Percentiles rank a stretch among this genome's conserved stretches.
Evolutionary conservation across 2,888 invertebrate species (phyloP).

Genomic region (Eupithecia dodoneata): DNA sequence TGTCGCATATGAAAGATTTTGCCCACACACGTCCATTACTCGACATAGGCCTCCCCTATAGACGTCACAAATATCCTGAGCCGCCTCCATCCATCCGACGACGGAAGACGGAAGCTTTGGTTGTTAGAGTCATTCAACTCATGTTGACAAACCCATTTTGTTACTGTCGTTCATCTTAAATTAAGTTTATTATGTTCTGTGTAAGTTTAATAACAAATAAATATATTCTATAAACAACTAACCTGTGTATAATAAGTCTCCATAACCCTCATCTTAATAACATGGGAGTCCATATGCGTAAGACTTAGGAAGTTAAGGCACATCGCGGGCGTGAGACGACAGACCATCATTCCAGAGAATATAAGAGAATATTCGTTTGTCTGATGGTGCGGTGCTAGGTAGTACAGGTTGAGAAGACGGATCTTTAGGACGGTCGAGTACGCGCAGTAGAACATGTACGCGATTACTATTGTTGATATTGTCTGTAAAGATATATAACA

Average conservation of each 20-base stretch:
- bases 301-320: conserved; percentile 99
- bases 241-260: conserved; percentile 98
- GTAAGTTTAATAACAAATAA: too few relatives aligned
- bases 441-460: conserved; percentile 98
- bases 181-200: too few relatives aligned
- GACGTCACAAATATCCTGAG: too few relatives aligned
- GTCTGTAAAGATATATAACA: conserved; percentile 81
- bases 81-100: too few relatives aligned
- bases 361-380: conserved; percentile 99
- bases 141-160: too few relatives aligned
- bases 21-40: too few relatives aligned
- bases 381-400: conserved; percentile 98
- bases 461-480: conserved; percentile 94
- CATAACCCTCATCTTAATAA: conserved; percentile 90
- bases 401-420: conserved; percentile 97
- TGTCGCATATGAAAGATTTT: too few relatives aligned
- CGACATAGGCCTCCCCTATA: too few relatives aligned
- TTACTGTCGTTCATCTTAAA: too few relatives aligned
- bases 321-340: conserved; percentile 98
- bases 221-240: neutral
- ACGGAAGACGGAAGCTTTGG: too few relatives aligned
- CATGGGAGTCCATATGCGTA: conserved; percentile 98
- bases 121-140: too few relatives aligned
- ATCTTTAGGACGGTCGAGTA: conserved; percentile 99
- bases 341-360: conserved; percentile 99